Percentiles rank a stretch among this genome's conserved stretches.
phyloP scores from a whole-genome alignment of 2,888 invertebrate genomes.

The Rhyacophila evoluta region DNA sequence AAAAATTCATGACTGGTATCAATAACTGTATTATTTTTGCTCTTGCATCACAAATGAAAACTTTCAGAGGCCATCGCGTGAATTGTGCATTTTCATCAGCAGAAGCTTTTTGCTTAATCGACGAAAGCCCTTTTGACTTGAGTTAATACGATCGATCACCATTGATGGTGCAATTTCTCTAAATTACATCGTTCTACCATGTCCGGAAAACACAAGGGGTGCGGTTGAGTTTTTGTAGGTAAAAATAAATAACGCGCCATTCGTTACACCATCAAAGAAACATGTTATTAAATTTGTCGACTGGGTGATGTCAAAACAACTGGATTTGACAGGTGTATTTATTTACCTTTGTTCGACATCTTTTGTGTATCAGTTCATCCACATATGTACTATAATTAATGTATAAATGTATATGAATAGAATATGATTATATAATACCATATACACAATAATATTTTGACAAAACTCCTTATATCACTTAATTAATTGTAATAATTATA shows the following conservation, averaged over 20 bases:
- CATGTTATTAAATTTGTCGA: background rate
- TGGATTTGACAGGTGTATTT: background rate
- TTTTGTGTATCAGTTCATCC: background rate
- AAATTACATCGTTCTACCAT: background rate
- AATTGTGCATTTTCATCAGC: background rate
- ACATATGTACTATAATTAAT: background rate
- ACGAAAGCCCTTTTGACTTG: background rate
- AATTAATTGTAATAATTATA: no score
- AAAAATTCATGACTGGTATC: no score
- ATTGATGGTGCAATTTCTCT: slow-evolving; percentile 19
- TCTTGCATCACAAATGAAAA: background rate
- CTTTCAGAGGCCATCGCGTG: background rate
- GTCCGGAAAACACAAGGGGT: background rate
- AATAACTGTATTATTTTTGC: no score
- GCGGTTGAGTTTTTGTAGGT: background rate
- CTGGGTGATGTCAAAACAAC: background rate
- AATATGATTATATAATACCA: no score
- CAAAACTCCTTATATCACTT: no score
- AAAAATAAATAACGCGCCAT: background rate
- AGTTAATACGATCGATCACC: background rate
- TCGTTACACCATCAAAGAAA: background rate
- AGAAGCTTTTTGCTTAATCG: background rate
- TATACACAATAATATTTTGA: no score
- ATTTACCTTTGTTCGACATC: background rate
- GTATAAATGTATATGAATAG: no score